Percentiles rank a stretch among this genome's conserved stretches.
Evolutionary conservation across 2,888 invertebrate genomes (phyloP).

Genomic region (Crematogaster levior): DNA sequence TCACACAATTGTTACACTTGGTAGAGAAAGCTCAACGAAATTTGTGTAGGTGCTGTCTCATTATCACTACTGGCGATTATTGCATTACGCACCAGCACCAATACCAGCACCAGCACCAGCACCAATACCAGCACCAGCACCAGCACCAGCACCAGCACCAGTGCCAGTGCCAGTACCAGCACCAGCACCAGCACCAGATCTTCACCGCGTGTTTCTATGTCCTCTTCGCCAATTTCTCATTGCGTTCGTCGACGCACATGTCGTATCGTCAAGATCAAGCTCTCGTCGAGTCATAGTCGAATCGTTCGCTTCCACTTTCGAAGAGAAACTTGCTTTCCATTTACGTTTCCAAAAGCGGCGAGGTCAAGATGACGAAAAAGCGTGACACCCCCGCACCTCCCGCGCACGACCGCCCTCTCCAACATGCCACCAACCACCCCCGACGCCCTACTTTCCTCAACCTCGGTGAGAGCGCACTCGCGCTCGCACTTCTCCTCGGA

Average conservation of each 20-base stretch:
- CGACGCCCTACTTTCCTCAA: conserved; percentile 30
- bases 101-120: neutral
- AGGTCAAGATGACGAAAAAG: conserved; percentile 9
- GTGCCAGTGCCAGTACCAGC: neutral
- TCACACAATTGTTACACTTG: neutral
- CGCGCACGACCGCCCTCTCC: neutral
- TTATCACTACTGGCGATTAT: neutral
- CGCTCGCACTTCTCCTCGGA: neutral
- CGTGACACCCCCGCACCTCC: conserved; percentile 6
- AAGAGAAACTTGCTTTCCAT: neutral
- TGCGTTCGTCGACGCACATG: conserved; percentile 2
- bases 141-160: neutral
- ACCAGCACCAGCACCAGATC: neutral
- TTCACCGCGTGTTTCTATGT: neutral
- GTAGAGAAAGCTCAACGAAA: neutral
- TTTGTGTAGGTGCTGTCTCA: neutral
- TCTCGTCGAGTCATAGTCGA: conserved; percentile 1
- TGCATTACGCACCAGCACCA: neutral
- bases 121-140: neutral
- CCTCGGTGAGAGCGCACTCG: neutral
- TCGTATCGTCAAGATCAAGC: neutral
- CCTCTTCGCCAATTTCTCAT: neutral
- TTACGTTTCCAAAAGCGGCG: neutral
- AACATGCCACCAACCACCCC: neutral
- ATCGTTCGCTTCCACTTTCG: neutral